Base-by-base conservation (phyloP, 2,888 invertebrate species). In the Argyra leucocephala region DNA sequence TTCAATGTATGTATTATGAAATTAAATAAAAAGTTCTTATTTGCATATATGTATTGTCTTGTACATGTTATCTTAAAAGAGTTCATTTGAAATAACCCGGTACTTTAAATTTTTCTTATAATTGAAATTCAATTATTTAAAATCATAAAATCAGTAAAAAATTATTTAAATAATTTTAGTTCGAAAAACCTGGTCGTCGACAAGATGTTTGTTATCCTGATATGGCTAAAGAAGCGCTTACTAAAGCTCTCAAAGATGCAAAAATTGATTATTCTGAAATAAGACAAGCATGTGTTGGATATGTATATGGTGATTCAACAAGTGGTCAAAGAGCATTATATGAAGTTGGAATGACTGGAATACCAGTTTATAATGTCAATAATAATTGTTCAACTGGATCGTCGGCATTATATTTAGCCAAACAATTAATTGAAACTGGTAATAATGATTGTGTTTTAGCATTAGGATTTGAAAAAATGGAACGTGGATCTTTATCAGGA, bases 361-460 rank as follows among this genome's bases (percentile, higher is more conserved):
- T 98, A 70, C 98, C 98, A 5, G 89, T 99, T 70, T 93, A 91
- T 81, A 99, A 99, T 80, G 97, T 98, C 18, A 98, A 99, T 81
- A 99, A 99, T 78, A 97, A 97, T 76, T 99, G 99, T 76, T 91
- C 98, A 0, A 97, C 97, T 1, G 99, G 99, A 31, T 91, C 97
- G 0, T 92, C 91, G 65, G 98, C 98, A 1, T 79, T 99, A 4
- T 85, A 89, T 75, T 82, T 99, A 74, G 95, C 89, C 0, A 95
- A 95, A 76, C 95, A 97, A 79, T 84, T 96, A 22, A 82, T 99
- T n/a, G 91, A 94, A 80, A 88, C 90, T 68, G 96, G 94, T 15
- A 83, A 87, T 73, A 86, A 88, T 21, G 91, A 96, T 72, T 92
- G 97, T 75, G 89, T 92, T 0, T 81, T 99, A 66, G 97, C 96